These are phyloP conservation scores for Acyrthosiphon pisum DNA, from an alignment of 1,140 invertebrate species.

Conservation along the genomic window DNA sequence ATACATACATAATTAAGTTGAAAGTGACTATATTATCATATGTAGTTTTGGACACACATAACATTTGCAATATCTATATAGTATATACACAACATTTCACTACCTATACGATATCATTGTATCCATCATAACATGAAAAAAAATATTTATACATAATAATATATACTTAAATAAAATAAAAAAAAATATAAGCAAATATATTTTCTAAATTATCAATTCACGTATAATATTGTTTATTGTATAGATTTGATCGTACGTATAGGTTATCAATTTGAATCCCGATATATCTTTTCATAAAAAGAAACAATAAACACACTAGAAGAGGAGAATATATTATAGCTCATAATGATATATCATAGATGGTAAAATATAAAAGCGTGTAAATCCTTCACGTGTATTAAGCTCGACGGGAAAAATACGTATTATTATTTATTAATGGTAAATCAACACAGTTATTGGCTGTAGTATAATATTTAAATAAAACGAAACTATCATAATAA, in stretches of 20 bases:
- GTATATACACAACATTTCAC: background rate
- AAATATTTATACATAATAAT: background rate
- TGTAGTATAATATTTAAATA: slow-evolving; percentile 1
- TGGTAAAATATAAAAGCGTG: background rate
- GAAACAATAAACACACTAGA: background rate
- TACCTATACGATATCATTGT: background rate
- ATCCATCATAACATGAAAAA: background rate
- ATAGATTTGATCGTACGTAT: background rate
- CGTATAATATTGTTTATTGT: background rate
- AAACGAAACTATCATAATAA: slow-evolving; percentile 11
- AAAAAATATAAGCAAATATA: background rate
- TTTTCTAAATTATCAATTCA: background rate
- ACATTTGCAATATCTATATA: background rate
- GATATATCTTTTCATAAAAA: background rate
- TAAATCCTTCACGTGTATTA: background rate
- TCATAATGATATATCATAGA: background rate
- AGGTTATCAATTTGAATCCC: background rate
- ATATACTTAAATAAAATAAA: background rate
- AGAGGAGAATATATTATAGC: background rate
- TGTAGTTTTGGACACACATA: background rate
- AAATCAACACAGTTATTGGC: background rate
- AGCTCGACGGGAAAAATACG: background rate
- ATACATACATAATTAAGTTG: slow-evolving; percentile 24
- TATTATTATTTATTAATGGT: background rate
- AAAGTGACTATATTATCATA: slow-evolving; percentile 14